phyloP scores from a whole-genome alignment of 1,140 invertebrate species.

The Pogonus chalceus region DNA sequence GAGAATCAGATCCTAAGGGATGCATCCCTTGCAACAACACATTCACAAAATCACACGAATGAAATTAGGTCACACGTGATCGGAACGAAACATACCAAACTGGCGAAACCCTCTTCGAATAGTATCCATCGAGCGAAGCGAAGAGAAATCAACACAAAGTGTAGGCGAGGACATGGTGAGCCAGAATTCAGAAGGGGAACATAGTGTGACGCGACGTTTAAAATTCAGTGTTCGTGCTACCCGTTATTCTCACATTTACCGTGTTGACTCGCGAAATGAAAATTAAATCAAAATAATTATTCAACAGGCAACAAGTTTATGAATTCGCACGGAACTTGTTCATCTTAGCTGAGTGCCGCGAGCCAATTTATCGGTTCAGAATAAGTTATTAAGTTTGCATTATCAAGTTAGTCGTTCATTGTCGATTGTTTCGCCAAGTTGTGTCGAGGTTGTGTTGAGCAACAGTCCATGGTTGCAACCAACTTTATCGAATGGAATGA shows the following conservation, averaged over 20 bases:
- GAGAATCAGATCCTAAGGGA: no score
- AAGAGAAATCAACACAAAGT: background rate
- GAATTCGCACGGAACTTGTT: background rate
- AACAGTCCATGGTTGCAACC: background rate
- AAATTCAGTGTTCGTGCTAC: background rate
- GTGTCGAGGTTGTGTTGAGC: slow-evolving; percentile 18
- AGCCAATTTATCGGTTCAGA: slow-evolving; percentile 21
- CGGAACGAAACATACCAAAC: no score
- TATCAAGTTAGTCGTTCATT: slow-evolving; percentile 26
- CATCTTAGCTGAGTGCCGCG: slow-evolving; percentile 3
- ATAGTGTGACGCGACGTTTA: background rate
- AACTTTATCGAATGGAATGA: background rate
- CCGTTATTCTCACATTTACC: background rate
- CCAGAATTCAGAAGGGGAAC: background rate
- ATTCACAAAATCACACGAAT: background rate
- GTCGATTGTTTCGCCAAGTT: slow-evolving; percentile 20
- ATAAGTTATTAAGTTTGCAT: slow-evolving; percentile 26
- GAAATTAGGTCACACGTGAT: no score
- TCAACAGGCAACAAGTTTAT: slow-evolving; percentile 3
- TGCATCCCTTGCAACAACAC: no score
- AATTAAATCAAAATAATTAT: slow-evolving; percentile 8
- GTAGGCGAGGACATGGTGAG: background rate
- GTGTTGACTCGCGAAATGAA: background rate
- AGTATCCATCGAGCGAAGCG: background rate
- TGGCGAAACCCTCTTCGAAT: no score